phyloP scores from a whole-genome alignment of 2,888 invertebrate species.

The Synanthedon andrenaeformis region DNA sequence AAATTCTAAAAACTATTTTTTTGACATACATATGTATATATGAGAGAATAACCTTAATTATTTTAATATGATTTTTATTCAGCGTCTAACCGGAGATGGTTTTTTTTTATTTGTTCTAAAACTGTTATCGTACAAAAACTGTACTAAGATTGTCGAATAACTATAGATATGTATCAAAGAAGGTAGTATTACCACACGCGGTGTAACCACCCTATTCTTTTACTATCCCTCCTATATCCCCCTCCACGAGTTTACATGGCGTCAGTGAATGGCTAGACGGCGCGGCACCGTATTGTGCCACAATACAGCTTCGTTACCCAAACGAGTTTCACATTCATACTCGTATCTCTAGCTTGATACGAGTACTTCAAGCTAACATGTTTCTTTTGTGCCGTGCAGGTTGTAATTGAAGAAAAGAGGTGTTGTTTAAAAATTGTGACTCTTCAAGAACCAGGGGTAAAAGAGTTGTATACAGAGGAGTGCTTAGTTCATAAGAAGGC shows the following conservation, averaged over 20 bases:
- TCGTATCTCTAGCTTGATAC: constrained; percentile 12
- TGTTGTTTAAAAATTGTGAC: constrained; percentile 1
- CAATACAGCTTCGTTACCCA: constrained; percentile 34
- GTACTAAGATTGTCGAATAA: too few species aligned
- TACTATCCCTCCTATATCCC: constrained; percentile 5
- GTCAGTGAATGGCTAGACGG: constrained; percentile 46
- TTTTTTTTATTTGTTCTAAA: too few species aligned
- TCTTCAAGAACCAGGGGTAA: neutral
- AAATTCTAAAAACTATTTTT: too few species aligned
- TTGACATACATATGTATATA: too few species aligned
- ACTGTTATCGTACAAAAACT: too few species aligned
- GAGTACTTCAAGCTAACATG: neutral
- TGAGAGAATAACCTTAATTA: too few species aligned
- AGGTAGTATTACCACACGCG: neutral
- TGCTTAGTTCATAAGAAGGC: too few species aligned
- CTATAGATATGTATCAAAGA: too few species aligned
- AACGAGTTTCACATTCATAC: constrained; percentile 20
- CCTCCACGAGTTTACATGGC: constrained; percentile 22
- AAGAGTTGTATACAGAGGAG: neutral
- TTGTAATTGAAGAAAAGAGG: constrained; percentile 6
- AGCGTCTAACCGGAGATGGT: too few species aligned
- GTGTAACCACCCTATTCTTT: constrained; percentile 7
- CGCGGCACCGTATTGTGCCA: constrained; percentile 38
- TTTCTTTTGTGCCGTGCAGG: constrained; percentile 18
- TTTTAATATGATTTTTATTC: too few species aligned